These are phyloP conservation scores for Gallinago stenura DNA, from an alignment of 2,797 vertebrate species.

Conservation along the genomic window DNA sequence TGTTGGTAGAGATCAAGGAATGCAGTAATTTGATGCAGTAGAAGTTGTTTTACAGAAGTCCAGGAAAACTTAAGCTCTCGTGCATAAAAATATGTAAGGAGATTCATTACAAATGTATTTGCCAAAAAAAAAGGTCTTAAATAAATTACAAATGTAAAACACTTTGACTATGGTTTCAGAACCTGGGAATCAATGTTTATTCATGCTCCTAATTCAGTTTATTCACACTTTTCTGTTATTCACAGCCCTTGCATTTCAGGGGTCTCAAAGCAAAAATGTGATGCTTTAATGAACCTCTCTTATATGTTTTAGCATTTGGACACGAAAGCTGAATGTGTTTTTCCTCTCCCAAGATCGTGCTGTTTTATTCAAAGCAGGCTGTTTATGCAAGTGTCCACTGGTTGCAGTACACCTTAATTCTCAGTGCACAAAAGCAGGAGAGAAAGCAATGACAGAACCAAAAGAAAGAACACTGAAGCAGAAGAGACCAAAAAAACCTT, in stretches of 20 bases:
- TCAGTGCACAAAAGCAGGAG: neutral
- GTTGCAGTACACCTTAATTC: constrained; percentile 53
- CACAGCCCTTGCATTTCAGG: neutral
- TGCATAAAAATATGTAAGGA: neutral
- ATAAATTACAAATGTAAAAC: constrained; percentile 32
- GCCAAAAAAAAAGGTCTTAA: constrained; percentile 1
- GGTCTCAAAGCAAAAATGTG: neutral
- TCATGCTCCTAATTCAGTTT: neutral
- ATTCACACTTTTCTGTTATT: constrained; percentile 6
- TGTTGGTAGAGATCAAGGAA: constrained; percentile 16
- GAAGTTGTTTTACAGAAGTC: constrained; percentile 39
- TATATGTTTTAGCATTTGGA: neutral
- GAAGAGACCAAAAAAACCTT: neutral
- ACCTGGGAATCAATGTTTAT: neutral
- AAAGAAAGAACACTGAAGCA: neutral
- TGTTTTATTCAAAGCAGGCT: constrained; percentile 34
- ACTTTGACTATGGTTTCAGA: neutral
- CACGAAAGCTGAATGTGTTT: neutral
- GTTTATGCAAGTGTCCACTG: constrained; percentile 47
- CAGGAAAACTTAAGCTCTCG: neutral
- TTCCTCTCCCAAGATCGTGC: neutral
- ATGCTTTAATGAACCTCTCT: neutral
- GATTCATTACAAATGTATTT: neutral
- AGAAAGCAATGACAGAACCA: neutral
- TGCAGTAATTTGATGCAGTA: constrained; percentile 35